Evolutionary conservation across 2,888 invertebrate genomes (phyloP).

Genomic region (Eurytoma californica): DNA sequence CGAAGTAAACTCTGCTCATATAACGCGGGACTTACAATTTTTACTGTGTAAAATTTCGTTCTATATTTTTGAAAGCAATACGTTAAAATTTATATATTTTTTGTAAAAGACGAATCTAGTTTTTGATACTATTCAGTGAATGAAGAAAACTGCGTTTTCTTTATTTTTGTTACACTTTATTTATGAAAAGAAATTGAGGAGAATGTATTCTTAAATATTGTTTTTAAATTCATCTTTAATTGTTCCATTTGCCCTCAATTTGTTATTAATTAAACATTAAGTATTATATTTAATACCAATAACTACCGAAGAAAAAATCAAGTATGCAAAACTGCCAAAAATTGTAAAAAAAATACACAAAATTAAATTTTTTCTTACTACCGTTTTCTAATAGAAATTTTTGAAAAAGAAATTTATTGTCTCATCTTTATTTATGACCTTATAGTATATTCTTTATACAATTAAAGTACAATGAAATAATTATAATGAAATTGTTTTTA

Average conservation of each 20-base stretch:
- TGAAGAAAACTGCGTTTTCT: slow-evolving; percentile 32
- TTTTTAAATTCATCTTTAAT: slow-evolving; percentile 2
- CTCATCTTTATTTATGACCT: neutral
- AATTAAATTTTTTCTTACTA: neutral
- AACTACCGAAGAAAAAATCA: slow-evolving; percentile 27
- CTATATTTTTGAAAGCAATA: slow-evolving; percentile 37
- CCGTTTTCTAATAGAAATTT: slow-evolving; percentile 14
- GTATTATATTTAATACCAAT: slow-evolving; percentile 25
- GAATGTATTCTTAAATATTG: neutral
- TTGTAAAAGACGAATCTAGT: slow-evolving; percentile 32
- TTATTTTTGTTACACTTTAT: slow-evolving; percentile 43
- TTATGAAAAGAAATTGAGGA: slow-evolving; percentile 20
- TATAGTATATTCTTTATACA: neutral
- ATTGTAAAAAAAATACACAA: slow-evolving; percentile 26
- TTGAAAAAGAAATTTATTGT: neutral
- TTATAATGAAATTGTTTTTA: neutral
- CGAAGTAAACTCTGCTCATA: slow-evolving; percentile 34
- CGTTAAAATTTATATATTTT: slow-evolving; percentile 47
- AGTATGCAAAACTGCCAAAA: slow-evolving; percentile 35
- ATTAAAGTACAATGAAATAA: no score
- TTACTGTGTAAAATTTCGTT: slow-evolving; percentile 53
- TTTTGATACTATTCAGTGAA: slow-evolving; percentile 45
- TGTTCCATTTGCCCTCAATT: neutral
- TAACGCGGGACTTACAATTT: slow-evolving; percentile 44
- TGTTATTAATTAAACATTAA: slow-evolving; percentile 15